Evolutionary conservation across 2,797 vertebrate species (phyloP), one percentile per base, ranked within the genome.

Genomic region (Limosa lapponica): DNA sequence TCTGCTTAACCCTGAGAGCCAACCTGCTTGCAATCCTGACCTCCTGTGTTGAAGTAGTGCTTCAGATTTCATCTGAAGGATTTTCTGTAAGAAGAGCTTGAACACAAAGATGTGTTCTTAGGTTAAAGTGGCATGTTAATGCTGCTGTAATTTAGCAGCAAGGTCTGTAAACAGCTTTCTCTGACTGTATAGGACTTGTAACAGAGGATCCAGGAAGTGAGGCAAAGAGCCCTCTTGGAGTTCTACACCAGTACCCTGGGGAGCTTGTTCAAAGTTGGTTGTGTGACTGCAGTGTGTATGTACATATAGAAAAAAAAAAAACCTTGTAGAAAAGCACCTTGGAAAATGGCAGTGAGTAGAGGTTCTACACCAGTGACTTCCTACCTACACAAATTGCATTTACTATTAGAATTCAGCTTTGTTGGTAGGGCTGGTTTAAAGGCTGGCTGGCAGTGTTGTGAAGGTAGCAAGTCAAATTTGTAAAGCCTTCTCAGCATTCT

Each of bases 61-160:
- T 87, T 93, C 41, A n/a, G 49, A 57, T 39, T 17, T 48, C 8
- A 11, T 16, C 24, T 32, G 67, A 57, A 65, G 46, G 25, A 11
- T 65, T 79, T 51, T 34, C n/a, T 51, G 30, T 13, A 20, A 57
- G 52, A 41, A 43, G 17, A 44, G 15, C 12, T 49, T 71, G 52
- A 59, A 23, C 19, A 41, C 15, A 0, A 8, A 13, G 0, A 0
- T 13, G 7, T 32, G 18, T 44, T 58, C 14, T 46, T 44, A 32
- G 7, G 8, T 13, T 59, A 13, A 74, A 16, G 48, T 37, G 43
- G 3, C 15, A 8, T 30, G 37, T 59, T 67, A 52, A 23, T 37
- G 7, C 11, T 25, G 2, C 13, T 75, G 14, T 34, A 37, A 59
- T 79, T 54, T 28, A 55, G 27, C 16, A 39, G 14, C 14, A 30